phyloP scores from a whole-genome alignment of 2,113 vertebrate genomes.

The Odontesthes bonariensis region DNA sequence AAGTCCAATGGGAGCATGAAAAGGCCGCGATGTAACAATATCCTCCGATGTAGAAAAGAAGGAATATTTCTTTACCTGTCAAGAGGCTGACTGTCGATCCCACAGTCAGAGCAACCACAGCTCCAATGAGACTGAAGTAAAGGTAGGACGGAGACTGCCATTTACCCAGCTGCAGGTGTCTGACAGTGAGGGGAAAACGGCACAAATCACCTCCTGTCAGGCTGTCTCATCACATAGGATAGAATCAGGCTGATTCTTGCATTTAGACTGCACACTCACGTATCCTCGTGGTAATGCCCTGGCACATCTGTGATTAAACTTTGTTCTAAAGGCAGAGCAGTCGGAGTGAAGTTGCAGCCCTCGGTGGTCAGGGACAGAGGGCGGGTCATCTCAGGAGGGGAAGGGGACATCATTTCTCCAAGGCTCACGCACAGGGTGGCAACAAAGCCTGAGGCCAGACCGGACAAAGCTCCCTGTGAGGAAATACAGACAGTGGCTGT shows the following conservation, averaged over 20 bases:
- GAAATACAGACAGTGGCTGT: not conserved
- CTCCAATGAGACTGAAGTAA: conserved; percentile 87
- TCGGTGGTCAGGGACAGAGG: conserved; percentile 75
- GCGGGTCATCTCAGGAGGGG: conserved; percentile 57
- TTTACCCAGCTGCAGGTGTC: conserved; percentile 74
- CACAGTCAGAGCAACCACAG: conserved; percentile 78
- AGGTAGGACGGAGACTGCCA: conserved; percentile 90
- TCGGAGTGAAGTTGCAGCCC: conserved; percentile 75
- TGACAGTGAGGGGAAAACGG: conserved; percentile 55
- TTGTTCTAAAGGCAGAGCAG: conserved; percentile 2
- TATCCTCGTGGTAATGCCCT: not conserved
- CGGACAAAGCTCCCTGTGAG: conserved; percentile 80
- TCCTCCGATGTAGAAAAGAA: too few species aligned
- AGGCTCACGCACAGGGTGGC: conserved; percentile 79
- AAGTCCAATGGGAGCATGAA: not conserved
- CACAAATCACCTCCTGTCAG: not conserved
- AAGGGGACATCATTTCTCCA: conserved; percentile 78
- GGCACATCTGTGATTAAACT: not conserved
- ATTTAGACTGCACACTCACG: conserved; percentile 40
- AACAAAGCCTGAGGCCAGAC: conserved; percentile 76
- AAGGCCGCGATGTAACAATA: not conserved
- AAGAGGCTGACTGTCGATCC: conserved; percentile 84
- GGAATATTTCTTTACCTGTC: conserved; percentile 78
- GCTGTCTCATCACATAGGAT: too few species aligned
- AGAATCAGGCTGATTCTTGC: too few species aligned